Conservation (phyloP, 2,113 vertebrate genomes). For the Sturnus vulgaris region DNA sequence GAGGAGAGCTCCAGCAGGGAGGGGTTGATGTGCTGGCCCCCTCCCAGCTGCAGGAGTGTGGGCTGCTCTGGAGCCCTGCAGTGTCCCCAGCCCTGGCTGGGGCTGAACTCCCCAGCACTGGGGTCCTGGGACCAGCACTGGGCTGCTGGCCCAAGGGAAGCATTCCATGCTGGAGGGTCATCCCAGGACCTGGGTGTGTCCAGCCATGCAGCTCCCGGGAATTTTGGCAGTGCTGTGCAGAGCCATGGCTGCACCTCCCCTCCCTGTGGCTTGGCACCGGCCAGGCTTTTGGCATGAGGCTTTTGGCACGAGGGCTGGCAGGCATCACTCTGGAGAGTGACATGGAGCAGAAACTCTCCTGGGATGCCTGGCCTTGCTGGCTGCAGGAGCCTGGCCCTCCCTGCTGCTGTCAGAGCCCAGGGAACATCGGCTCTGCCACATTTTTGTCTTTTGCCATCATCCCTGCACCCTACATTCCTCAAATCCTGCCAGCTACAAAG, state of each 20-base stretch:
- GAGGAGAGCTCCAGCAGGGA: neutral
- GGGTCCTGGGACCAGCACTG: neutral
- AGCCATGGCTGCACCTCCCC: neutral
- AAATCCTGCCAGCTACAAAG: neutral
- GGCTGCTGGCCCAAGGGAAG: fast-evolving
- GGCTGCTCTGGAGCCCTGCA: neutral
- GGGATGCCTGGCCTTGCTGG: neutral
- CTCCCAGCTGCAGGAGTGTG: fast-evolving
- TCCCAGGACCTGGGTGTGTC: neutral
- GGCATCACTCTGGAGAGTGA: fast-evolving
- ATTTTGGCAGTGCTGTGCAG: neutral
- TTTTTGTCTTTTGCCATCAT: neutral
- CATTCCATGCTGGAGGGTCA: neutral
- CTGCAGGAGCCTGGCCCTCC: neutral
- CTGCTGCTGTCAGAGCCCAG: neutral
- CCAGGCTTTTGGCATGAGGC: neutral
- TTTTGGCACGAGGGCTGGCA: neutral
- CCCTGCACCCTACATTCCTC: neutral
- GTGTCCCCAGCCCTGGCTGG: neutral
- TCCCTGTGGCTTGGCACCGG: neutral
- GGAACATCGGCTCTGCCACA: fast-evolving
- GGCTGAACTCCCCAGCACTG: neutral
- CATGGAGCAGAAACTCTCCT: neutral
- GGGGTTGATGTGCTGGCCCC: neutral
- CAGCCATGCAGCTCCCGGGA: fast-evolving